Evolutionary conservation across 1,140 invertebrate genomes (phyloP), one percentile per base, ranked within the genome.

Genomic region (Macrosteles quadrilineatus): DNA sequence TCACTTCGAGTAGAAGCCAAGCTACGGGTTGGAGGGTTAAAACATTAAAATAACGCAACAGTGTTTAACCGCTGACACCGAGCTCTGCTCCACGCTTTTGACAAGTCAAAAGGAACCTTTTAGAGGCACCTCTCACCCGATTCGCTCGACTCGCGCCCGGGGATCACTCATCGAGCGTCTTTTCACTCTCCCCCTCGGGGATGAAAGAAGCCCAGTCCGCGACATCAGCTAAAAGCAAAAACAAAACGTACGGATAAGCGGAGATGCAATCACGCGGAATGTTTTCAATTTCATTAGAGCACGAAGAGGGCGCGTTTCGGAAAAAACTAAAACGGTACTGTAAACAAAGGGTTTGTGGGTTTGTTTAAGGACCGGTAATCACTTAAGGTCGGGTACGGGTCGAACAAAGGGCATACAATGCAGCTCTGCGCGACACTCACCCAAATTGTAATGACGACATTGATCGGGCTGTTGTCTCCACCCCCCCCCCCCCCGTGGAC

Each of bases 351-450:
- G 47, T 50, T 19, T 50, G 21, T n/a, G 47, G 47, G 47, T 50
- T 50, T 50, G 47, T 50, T 50, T 50, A 50, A 50, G 47, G 47
- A n/a, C 47, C 21, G 47, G 47, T 50, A 50, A 50, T 50, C 47
- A 50, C 47, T 50, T 50, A 50, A 50, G 47, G 47, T 50, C 47
- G 47, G 47, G 14, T 50, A 21, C 47, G 47, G 47, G 36, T 9
- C 47, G 21, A 50, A 50, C 14, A 17, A 17, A 19, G 14, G 47
- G 47, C 47, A 19, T n/a, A n/a, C 47, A 50, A 50, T 11, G 21
- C 47, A 3, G 21, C 36, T 17, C n/a, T 4, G 47, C 47, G 47
- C 47, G 47, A 50, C 47, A 50, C 47, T 50, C 47, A 50, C 14
- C 2, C 47, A 50, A 50, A 50, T 50, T 50, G 47, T 50, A 50